phyloP scores from a whole-genome alignment of 2,888 invertebrate genomes.

The Tenthredo scrophulariae region DNA sequence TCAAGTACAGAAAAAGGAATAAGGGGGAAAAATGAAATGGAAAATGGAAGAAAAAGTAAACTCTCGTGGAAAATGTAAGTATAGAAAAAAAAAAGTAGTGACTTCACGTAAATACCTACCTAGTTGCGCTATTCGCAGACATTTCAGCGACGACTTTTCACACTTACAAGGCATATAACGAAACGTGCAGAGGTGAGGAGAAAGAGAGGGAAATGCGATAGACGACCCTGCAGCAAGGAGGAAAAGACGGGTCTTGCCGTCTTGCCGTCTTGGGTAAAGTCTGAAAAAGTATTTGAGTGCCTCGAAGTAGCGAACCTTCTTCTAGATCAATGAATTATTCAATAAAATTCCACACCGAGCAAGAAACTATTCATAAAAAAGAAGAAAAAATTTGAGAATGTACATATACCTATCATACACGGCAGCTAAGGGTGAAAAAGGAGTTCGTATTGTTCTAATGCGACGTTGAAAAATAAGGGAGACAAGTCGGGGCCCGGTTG shows the following conservation, averaged over 20 bases:
- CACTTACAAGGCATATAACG: not conserved
- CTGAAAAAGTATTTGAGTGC: conserved; percentile 25
- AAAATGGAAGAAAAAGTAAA: not conserved
- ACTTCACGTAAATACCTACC: not conserved
- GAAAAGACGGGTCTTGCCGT: not conserved
- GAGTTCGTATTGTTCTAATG: not conserved
- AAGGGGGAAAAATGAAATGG: not conserved
- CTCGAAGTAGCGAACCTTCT: not conserved
- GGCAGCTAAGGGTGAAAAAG: not conserved
- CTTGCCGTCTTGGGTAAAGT: not conserved
- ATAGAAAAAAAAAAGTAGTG: not conserved
- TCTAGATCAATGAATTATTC: conserved; percentile 4
- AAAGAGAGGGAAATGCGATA: not conserved
- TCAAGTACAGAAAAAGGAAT: not conserved
- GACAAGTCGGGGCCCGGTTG: too few relatives aligned
- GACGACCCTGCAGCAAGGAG: not conserved
- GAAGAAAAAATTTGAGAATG: not conserved
- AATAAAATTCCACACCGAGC: not conserved
- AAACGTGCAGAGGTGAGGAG: not conserved
- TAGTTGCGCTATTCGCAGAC: not conserved
- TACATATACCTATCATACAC: too few relatives aligned
- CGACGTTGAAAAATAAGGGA: not conserved
- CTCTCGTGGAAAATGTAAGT: not conserved
- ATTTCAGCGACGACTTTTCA: conserved; percentile 6
- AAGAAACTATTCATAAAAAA: not conserved